A percentile compares a stretch with the other conserved stretches of the same genome.
Conservation (phyloP, 2,888 invertebrate genomes). For the Aproaerema taeniolella region DNA sequence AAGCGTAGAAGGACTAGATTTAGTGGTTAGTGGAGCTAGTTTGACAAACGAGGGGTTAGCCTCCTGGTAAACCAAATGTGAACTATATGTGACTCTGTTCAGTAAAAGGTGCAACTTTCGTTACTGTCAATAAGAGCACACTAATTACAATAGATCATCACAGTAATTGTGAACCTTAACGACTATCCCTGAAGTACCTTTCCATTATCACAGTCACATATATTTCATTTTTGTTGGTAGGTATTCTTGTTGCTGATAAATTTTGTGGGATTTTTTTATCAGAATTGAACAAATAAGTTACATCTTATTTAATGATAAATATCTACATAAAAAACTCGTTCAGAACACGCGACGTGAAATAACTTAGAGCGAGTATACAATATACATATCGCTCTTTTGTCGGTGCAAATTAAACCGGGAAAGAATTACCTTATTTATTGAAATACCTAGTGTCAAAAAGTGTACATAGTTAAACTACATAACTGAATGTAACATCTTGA, state of each 20-base stretch:
- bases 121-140: neutral
- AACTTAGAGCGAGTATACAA: neutral
- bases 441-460: neutral
- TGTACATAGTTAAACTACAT: neutral
- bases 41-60: no score
- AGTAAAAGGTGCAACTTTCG: neutral
- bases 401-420: neutral
- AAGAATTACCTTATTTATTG: neutral
- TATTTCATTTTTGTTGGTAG: no score
- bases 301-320: constrained; percentile 56
- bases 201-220: no score
- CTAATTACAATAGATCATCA: neutral
- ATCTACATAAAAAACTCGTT: constrained; percentile 44
- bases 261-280: constrained; percentile 20
- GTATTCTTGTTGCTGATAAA: constrained; percentile 8
- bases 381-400: neutral
- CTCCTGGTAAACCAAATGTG: no score
- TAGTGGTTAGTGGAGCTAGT: no score
- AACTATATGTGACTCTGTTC: no score
- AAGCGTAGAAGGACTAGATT: no score
- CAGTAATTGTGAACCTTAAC: neutral
- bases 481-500: neutral
- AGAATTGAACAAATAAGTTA: constrained; percentile 44
- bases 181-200: no score
- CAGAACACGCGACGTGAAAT: constrained; percentile 40